A percentile compares a stretch with the other conserved stretches of the same genome.
Evolutionary conservation across 1,140 invertebrate genomes (phyloP).

Genomic region (Drosophila littoralis): DNA sequence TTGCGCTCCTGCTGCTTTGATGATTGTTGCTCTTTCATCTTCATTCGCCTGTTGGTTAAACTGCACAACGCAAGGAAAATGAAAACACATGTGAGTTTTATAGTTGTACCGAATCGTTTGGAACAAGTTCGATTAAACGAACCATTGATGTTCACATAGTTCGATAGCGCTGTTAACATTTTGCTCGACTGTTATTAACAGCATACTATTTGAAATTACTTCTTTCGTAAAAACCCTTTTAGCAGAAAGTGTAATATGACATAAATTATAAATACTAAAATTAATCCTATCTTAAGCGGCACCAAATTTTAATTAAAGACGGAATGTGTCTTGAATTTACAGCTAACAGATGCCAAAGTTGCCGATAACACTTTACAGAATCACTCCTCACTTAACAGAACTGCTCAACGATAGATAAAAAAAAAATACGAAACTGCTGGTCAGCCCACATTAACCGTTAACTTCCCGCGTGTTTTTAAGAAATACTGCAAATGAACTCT

Average conservation of each 20-base stretch:
- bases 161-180: background rate
- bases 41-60: constrained; percentile 57
- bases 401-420: background rate
- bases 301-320: no score
- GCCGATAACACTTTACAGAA: background rate
- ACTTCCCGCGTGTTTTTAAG: constrained; percentile 57
- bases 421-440: background rate
- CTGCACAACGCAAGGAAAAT: constrained; percentile 39
- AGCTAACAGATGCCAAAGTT: background rate
- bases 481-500: background rate
- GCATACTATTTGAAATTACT: background rate
- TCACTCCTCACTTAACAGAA: constrained; percentile 6
- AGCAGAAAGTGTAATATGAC: no score
- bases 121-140: constrained; percentile 3
- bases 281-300: no score
- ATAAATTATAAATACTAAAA: no score
- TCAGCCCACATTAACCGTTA: constrained; percentile 54
- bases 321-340: background rate
- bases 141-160: background rate
- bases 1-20: constrained; percentile 85
- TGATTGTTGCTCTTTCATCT: constrained; percentile 70
- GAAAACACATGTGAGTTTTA: constrained; percentile 43
- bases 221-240: no score
- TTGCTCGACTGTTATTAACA: background rate
- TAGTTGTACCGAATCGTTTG: background rate